These are phyloP conservation scores for Procavia capensis DNA, from an alignment of 2,113 vertebrate species.

Conservation along the genomic window DNA sequence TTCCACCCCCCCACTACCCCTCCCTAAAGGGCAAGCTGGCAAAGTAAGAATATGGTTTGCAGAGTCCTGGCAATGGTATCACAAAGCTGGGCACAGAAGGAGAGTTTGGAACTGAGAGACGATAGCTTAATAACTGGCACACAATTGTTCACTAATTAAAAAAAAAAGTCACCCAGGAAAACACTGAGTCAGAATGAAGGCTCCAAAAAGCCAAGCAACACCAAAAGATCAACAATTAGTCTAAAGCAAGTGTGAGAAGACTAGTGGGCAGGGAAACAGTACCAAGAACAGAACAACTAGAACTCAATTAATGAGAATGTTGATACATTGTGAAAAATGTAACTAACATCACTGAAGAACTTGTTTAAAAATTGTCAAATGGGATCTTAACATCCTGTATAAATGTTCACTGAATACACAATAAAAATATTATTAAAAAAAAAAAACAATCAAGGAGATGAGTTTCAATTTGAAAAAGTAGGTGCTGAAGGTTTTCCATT, in stretches of 20 bases:
- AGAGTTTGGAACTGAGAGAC: background rate
- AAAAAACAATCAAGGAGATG: background rate
- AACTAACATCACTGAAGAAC: background rate
- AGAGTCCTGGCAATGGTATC: background rate
- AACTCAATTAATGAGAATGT: background rate
- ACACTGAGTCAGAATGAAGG: background rate
- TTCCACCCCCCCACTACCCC: too few species aligned
- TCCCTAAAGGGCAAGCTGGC: slow-evolving; percentile 53
- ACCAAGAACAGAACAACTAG: background rate
- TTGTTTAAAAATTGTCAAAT: background rate
- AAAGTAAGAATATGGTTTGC: background rate
- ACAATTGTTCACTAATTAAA: background rate
- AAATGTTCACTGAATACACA: background rate
- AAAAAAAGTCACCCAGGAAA: background rate
- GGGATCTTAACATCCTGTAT: background rate
- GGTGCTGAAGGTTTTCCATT: background rate
- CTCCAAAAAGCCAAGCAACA: background rate
- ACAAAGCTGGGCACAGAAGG: too few species aligned
- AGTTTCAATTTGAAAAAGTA: background rate
- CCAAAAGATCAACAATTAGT: too few species aligned
- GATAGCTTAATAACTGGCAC: background rate
- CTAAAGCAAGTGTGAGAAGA: too few species aligned
- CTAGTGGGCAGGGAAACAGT: background rate
- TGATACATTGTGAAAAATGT: background rate
- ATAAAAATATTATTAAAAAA: background rate